Conservation (phyloP, 1,140 invertebrate species). For the Ceratosolen fusciceps region DNA sequence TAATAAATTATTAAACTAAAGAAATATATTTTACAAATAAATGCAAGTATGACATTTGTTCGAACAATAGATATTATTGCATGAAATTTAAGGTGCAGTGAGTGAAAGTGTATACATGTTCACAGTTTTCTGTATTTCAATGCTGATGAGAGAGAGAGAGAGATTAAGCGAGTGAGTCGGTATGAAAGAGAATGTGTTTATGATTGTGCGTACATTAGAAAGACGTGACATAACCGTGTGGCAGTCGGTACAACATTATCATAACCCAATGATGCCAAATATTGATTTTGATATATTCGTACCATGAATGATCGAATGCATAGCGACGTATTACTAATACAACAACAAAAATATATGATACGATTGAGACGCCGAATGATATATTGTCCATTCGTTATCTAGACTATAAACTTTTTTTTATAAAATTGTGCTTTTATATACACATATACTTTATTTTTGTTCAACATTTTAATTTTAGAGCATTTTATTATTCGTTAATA, state of each 20-base stretch:
- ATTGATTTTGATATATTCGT: conserved; percentile 71
- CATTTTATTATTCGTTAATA: neutral
- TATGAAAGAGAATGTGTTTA: too few relatives aligned
- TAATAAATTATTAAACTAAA: neutral
- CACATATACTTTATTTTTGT: neutral
- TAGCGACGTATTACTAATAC: conserved; percentile 33
- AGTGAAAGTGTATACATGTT: neutral
- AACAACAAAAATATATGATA: conserved; percentile 16
- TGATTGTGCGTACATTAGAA: too few relatives aligned
- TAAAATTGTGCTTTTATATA: neutral
- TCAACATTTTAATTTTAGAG: neutral
- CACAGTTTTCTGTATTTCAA: too few relatives aligned
- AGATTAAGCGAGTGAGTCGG: conserved; percentile 14
- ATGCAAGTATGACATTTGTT: neutral
- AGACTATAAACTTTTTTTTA: neutral
- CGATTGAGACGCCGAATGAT: neutral
- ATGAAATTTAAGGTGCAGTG: neutral
- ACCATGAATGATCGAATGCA: conserved; percentile 62
- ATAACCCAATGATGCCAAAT: conserved; percentile 71
- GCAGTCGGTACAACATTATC: conserved; percentile 63
- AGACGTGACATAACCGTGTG: conserved; percentile 39
- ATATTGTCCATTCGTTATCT: neutral
- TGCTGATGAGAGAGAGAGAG: neutral
- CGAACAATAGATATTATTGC: neutral
- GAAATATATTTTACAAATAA: neutral